These are phyloP conservation scores for Zygothrica quintamaculata DNA, from an alignment of 2,888 invertebrate species.

Conservation along the genomic window DNA sequence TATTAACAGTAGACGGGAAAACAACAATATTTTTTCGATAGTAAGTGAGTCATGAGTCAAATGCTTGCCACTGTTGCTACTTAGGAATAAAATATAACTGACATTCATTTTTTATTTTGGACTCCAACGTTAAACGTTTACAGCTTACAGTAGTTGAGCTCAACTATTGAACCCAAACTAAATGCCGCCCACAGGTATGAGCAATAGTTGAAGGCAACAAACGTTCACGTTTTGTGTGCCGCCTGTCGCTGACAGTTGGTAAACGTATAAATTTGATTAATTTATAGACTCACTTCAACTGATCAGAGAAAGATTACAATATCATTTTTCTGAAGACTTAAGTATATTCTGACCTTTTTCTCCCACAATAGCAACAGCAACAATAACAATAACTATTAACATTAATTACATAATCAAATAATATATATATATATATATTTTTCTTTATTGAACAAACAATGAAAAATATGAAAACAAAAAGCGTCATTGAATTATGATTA, in stretches of 20 bases:
- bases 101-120: conserved; percentile 47
- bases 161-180: conserved; percentile 56
- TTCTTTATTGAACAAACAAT: conserved; percentile 40
- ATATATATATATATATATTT: too few species aligned
- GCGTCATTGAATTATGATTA: conserved; percentile 69
- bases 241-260: conserved; percentile 25
- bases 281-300: conserved; percentile 20
- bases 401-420: conserved; percentile 49
- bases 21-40: too few species aligned
- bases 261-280: conserved; percentile 32
- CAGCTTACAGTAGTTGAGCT: conserved; percentile 31
- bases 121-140: conserved; percentile 18
- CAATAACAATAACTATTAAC: conserved; percentile 9
- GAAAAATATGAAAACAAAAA: neutral
- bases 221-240: conserved; percentile 66
- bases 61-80: conserved; percentile 18
- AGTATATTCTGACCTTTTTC: conserved; percentile 32
- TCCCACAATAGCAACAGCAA: too few species aligned
- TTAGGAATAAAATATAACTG: conserved; percentile 56
- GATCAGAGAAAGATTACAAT: conserved; percentile 26
- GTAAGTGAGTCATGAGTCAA: conserved; percentile 25
- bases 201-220: conserved; percentile 28
- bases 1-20: conserved; percentile 47
- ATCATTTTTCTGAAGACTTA: conserved; percentile 28
- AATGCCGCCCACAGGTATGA: conserved; percentile 53